A percentile compares a stretch with the other conserved stretches of the same genome.
Evolutionary conservation across 2,113 vertebrate species (phyloP).

Genomic region (Zosterops lateralis): DNA sequence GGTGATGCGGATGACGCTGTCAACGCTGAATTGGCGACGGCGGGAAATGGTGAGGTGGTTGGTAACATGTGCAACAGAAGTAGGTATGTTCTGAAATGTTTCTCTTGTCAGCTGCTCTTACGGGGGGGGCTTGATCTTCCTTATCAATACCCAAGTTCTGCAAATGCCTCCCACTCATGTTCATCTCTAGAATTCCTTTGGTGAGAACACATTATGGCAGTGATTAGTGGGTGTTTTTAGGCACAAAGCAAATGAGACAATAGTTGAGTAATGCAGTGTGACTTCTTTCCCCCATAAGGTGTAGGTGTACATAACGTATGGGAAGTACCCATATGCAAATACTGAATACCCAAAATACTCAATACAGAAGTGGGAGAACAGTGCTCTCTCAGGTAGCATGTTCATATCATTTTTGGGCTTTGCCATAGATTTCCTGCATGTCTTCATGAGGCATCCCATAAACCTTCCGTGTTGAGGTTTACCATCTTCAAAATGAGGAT

Average conservation of each 20-base stretch:
- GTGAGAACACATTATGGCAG: not conserved
- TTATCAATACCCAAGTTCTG: not conserved
- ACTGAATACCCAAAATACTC: not conserved
- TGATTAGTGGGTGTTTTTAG: not conserved
- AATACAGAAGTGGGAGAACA: not conserved
- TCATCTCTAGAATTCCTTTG: not conserved
- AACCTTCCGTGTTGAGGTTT: not conserved
- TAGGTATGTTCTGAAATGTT: constrained; percentile 73
- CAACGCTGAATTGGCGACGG: constrained; percentile 84
- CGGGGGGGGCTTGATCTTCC: not conserved
- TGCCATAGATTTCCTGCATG: not conserved
- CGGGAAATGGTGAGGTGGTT: constrained; percentile 87
- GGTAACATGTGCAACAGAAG: constrained; percentile 86
- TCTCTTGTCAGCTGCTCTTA: not conserved
- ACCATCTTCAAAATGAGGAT: not conserved
- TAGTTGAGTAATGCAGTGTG: not conserved
- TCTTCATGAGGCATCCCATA: not conserved
- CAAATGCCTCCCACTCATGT: not conserved
- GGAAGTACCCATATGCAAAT: not conserved
- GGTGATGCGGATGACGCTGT: constrained; percentile 86
- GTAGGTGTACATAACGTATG: not conserved
- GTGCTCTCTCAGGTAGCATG: not conserved
- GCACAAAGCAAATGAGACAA: not conserved
- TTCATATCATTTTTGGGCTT: not conserved
- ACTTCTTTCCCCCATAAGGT: not conserved